Percentiles rank a stretch among this genome's conserved stretches.
These are phyloP conservation scores for Tetraneura akinire DNA, from an alignment of 1,140 invertebrate genomes.

Conservation along the genomic window DNA sequence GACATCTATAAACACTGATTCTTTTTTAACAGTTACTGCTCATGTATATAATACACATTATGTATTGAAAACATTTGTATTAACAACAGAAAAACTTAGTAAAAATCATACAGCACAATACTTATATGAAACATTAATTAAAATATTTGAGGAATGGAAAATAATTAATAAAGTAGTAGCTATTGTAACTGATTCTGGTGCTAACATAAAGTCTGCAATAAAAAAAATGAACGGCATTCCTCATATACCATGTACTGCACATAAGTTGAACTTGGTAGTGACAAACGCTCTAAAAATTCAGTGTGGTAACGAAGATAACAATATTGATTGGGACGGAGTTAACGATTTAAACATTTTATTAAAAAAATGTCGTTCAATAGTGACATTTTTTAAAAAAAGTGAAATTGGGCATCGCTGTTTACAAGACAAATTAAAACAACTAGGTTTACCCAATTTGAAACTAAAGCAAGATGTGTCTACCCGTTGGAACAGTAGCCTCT, in stretches of 20 bases:
- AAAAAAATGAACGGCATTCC: neutral
- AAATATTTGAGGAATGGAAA: neutral
- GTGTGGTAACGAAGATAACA: neutral
- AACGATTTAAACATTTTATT: conserved; percentile 5
- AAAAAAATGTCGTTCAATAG: conserved; percentile 13
- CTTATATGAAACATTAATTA: neutral
- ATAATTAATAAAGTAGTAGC: neutral
- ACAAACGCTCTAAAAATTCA: conserved; percentile 2
- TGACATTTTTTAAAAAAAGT: neutral
- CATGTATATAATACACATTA: neutral
- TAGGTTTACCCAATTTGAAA: conserved; percentile 6
- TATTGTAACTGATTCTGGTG: neutral
- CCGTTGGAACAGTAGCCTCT: too few relatives aligned
- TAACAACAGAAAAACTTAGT: neutral
- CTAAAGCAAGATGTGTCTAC: conserved; percentile 1
- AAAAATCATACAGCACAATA: conserved; percentile 5
- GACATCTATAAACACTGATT: neutral
- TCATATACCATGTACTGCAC: conserved; percentile 4
- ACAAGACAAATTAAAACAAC: conserved; percentile 8
- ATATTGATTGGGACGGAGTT: conserved; percentile 8
- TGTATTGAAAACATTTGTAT: neutral
- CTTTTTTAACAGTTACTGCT: conserved; percentile 1
- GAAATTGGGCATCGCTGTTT: neutral
- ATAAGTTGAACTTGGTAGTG: conserved; percentile 8
- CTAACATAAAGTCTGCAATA: neutral